Evolutionary conservation across 1,140 invertebrate species (phyloP), one percentile per base, ranked within the genome.

Genomic region (Acromyrmex heyeri): DNA sequence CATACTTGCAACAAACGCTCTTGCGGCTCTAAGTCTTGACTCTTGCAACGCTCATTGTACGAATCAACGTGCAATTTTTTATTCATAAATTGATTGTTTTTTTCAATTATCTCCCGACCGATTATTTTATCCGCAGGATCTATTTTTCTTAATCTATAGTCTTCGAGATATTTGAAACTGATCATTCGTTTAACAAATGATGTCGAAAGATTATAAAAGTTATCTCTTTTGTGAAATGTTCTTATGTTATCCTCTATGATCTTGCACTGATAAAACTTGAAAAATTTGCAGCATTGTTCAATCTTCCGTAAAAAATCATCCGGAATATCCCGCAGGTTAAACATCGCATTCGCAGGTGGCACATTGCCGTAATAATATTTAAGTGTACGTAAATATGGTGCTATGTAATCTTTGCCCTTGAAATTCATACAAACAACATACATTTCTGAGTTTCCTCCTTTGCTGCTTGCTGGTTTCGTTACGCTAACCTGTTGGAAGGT

Each of bases 371-470:
- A 97, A 91, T 96, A 90, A n/a, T 93, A 78, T 90, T 94, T 93
- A 1, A 97, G 91, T 10, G 92, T 93, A 0, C 93, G 64, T 82
- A 96, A 90, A 92, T 96, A 96, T 2, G 93, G 88, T 14, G 93
- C 85, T 1, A 96, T 79, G 21, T 91, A 90, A 12, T 95, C 86
- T 59, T 81, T 91, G 34, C 96, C 97, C 87, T 95, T 95, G 92
- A 97, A 98, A 18, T 95, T 95, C n/a, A 96, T 89, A 93, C 98
- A 98, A 14, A 99, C 95, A 0, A 99, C 95, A 94, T 99, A 99
- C 0, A 98, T 96, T 94, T 99, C 99, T 0, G 99, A 99, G 94
- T 99, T 99, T 14, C 99, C 99, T 92, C 97, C 97, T 93, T 99
- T 99, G 61, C 98, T 99, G 0, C 98, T 98, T 0, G 96, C 97